Evolutionary conservation across 2,113 vertebrate species (phyloP), one percentile per base, ranked within the genome.

Genomic region (Empidonax alnorum): DNA sequence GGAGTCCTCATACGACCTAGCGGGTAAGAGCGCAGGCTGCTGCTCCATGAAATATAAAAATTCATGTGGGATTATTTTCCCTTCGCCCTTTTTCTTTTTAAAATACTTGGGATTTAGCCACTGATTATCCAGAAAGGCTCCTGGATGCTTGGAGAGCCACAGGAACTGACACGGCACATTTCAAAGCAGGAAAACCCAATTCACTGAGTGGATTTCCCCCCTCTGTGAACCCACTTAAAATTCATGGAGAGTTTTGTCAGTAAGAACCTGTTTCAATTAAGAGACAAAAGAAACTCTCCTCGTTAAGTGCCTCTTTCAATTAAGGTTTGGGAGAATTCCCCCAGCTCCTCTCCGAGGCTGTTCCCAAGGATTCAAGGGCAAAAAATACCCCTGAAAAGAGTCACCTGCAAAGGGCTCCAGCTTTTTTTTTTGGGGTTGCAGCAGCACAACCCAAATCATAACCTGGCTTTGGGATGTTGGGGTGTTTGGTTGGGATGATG

Each of bases 211-310:
- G 61, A 94, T 95, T 90, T 72, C 20, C 49, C 68, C 79, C 9
- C 41, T 14, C 59, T 37, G 41, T 0, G 6, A 94, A 89, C 73
- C 69, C 94, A 89, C 96, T 97, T 97, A 96, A 97, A 92, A 97
- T 97, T 96, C 95, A 94, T 87, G 76, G 89, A 39, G 94, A 94
- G 96, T 97, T 95, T 97, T 97, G 94, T 97, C 61, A 69, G 59
- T 96, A 86, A 94, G 96, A 96, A 94, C 94, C 95, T 96, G 86
- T 96, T 97, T 97, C 94, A 96, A 95, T 97, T 95, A 95, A 85
- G 80, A 94, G 88, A 92, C 92, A 95, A 96, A 96, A 93, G 94
- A 89, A 95, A 92, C 86, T 87, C 87, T 95, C 91, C 94, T 95
- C 94, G 24, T 94, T 95, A 95, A 95, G 89, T 15, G 72, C 46